phyloP scores from a whole-genome alignment of 2,888 invertebrate species.

The Pristionchus mayeri region DNA sequence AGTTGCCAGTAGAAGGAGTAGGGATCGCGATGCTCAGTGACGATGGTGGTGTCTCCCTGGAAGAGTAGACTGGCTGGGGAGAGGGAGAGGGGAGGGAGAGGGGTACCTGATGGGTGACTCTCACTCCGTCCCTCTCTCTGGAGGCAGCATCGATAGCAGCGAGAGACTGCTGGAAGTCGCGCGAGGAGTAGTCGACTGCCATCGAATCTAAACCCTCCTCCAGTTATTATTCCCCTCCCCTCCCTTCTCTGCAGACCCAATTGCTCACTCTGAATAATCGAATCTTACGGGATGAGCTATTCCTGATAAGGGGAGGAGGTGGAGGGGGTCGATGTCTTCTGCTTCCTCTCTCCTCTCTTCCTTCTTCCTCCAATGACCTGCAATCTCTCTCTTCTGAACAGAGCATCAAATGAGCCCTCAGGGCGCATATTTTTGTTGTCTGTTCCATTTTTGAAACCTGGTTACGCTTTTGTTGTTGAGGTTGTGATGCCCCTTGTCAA shows the following conservation, averaged over 20 bases:
- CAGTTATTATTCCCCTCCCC: too few species aligned
- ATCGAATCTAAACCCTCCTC: slow-evolving; percentile 55
- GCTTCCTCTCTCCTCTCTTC: not conserved
- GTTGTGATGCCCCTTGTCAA: too few species aligned
- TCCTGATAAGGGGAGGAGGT: not conserved
- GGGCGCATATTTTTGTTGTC: too few species aligned
- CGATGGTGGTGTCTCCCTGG: slow-evolving; percentile 73
- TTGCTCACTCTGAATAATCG: too few species aligned
- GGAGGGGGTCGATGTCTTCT: slow-evolving; percentile 9
- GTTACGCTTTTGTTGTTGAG: too few species aligned
- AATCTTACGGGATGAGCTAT: not conserved
- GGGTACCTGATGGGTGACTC: slow-evolving; percentile 25
- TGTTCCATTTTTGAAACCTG: too few species aligned
- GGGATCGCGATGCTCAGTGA: slow-evolving; percentile 76
- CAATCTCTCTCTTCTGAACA: not conserved
- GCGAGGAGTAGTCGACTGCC: slow-evolving; percentile 68
- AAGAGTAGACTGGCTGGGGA: not conserved
- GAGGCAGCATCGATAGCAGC: slow-evolving; percentile 74
- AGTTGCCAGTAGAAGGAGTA: slow-evolving; percentile 77
- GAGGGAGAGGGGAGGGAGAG: not conserved
- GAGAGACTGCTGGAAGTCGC: slow-evolving; percentile 73
- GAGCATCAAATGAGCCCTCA: not conserved
- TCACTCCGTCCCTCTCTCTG: slow-evolving; percentile 54
- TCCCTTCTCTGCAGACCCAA: too few species aligned
- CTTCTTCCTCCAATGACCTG: slow-evolving; percentile 16